These are phyloP conservation scores for Trachelus stipa DNA, from an alignment of 2,888 invertebrate species.

Conservation along the genomic window DNA sequence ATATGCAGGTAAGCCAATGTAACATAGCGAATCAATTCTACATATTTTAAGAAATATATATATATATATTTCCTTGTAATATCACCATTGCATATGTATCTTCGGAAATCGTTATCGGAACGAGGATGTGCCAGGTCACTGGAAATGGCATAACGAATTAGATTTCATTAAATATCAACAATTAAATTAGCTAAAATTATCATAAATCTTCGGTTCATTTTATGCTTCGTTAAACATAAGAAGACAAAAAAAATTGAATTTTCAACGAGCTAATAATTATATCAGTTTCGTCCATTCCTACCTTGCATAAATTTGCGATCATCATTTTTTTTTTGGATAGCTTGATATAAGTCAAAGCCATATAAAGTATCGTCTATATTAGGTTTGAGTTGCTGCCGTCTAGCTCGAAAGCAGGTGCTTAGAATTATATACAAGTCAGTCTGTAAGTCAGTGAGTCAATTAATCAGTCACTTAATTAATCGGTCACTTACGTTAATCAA, in stretches of 20 bases:
- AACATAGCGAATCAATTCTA: background rate
- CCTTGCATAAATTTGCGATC: background rate
- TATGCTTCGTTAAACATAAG: background rate
- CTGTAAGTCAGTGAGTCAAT: background rate
- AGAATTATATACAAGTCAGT: background rate
- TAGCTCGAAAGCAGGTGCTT: background rate
- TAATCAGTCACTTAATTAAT: background rate
- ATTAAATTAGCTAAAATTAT: background rate
- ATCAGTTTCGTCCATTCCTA: background rate
- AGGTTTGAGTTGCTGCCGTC: background rate
- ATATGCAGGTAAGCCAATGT: constrained; percentile 89
- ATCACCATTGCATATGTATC: background rate
- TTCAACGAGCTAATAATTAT: background rate
- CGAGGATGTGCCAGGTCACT: constrained; percentile 59
- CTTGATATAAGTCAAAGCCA: background rate
- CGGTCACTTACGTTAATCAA: background rate
- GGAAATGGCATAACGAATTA: constrained; percentile 46
- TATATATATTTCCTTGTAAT: background rate
- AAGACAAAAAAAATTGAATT: background rate
- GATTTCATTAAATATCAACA: background rate
- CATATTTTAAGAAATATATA: background rate
- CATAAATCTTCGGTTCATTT: background rate
- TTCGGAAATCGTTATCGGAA: constrained; percentile 4
- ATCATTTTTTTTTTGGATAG: background rate
- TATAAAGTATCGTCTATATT: background rate